Evolutionary conservation across 1,140 invertebrate species (phyloP), one percentile per base, ranked within the genome.

Genomic region (Aphidius gifuensis): DNA sequence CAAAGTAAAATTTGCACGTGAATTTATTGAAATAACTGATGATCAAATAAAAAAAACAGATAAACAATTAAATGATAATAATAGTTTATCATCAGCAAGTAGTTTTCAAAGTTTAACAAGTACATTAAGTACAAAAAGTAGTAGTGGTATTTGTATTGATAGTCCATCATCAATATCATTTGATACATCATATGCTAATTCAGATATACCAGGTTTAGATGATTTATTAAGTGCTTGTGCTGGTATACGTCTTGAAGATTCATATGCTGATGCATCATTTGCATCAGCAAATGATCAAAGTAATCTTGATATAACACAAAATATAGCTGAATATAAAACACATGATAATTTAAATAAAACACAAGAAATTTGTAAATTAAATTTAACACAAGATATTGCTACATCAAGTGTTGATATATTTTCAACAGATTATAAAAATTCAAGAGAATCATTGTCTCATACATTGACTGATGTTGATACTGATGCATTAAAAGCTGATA

Each of bases 71-170:
- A 62, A 64, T 6, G 71, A 72, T 9, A 72, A 9, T 7, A 58
- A 42, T 32, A 66, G 68, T 48, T 57, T 77, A 4, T 78, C 75
- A 1, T 74, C 74, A 9, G 71, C 71, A 7, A 75, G 76, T 59
- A 77, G 74, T 40, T 73, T 73, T 53, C 74, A 73, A 32, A 78
- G 76, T 57, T 54, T 76, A 40, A 64, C 59, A 9, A 71, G 69
- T 21, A 76, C 65, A 5, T 61, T 70, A n/a, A 77, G 73, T 45
- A 70, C 65, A 7, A 78, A 78, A 32, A 73, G 68, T 56, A 73
- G 69, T 54, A 74, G 64, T 39, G 70, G 70, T 38, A 71, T 71
- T 48, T 72, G 72, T 56, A 47, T 66, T 0, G 73, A 75, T 2
- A 61, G 58, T 1, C 68, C 68, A 6, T 58, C 61, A 5, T 16